phyloP scores from a whole-genome alignment of 1,140 invertebrate genomes.

The Caligus rogercresseyi region DNA sequence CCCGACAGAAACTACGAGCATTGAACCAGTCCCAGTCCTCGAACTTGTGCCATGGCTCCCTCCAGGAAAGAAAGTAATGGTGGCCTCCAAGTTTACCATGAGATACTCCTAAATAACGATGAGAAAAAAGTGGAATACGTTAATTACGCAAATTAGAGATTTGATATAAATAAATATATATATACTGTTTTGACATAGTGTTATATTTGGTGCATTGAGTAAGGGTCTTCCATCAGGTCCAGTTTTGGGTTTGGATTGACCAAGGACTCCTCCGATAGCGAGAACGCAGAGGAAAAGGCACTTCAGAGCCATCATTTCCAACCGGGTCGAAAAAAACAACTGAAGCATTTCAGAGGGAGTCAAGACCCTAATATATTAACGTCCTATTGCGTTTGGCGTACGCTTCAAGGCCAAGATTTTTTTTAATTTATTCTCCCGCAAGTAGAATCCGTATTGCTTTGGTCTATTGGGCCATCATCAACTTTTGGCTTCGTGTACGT shows the following conservation, averaged over 20 bases:
- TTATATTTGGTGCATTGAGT: constrained; percentile 7
- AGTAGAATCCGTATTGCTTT: too few relatives aligned
- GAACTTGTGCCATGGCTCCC: constrained; percentile 41
- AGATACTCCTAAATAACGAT: neutral
- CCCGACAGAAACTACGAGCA: constrained; percentile 57
- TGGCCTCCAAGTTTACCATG: constrained; percentile 32
- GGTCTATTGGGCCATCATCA: too few relatives aligned
- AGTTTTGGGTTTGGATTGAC: neutral
- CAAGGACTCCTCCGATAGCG: neutral
- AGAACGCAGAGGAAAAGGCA: neutral
- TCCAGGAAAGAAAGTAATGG: constrained; percentile 69
- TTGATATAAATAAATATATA: neutral
- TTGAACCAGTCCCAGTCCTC: constrained; percentile 46
- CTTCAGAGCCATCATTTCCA: neutral
- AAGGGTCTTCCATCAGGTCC: constrained; percentile 18
- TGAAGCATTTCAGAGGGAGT: neutral
- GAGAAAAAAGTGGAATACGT: neutral
- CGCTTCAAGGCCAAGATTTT: neutral
- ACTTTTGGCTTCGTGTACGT: too few relatives aligned
- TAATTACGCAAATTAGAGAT: neutral
- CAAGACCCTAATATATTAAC: neutral
- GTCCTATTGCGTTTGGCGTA: neutral
- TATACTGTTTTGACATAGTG: constrained; percentile 8
- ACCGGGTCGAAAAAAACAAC: neutral
- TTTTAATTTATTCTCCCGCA: too few relatives aligned